Evolutionary conservation across 1,140 invertebrate species (phyloP).

Genomic region (roundworm (Caenorhabditis elegans)): DNA sequence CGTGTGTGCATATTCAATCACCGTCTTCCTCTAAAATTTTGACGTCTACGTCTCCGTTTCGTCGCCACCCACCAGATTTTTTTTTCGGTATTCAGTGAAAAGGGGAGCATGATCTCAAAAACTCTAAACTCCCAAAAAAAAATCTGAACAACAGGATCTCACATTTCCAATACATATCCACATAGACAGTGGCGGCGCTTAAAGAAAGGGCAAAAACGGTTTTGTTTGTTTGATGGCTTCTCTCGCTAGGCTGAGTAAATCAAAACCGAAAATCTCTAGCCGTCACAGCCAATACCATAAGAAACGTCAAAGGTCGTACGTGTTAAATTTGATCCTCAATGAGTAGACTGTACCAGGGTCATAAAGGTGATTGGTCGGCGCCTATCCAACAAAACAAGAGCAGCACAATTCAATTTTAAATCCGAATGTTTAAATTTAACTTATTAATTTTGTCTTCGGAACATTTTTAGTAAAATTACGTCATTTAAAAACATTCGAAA

Average conservation of each 20-base stretch:
- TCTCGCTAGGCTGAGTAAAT: background rate
- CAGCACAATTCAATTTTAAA: background rate
- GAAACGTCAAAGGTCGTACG: background rate
- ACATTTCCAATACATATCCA: background rate
- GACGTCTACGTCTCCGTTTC: constrained; percentile 2
- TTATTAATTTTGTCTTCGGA: background rate
- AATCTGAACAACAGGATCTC: background rate
- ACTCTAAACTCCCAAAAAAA: too few species aligned
- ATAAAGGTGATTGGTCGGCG: too few species aligned
- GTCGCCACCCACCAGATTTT: constrained; percentile 29
- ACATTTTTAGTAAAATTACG: background rate
- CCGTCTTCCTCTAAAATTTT: background rate
- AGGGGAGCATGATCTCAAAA: too few species aligned
- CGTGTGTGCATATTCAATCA: constrained; percentile 23
- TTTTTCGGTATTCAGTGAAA: background rate
- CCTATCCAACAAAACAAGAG: too few species aligned
- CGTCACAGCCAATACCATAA: too few species aligned
- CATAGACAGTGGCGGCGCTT: background rate
- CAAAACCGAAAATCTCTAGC: background rate
- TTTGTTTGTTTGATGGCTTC: background rate
- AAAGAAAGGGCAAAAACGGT: background rate
- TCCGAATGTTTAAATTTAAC: background rate
- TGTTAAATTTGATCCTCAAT: too few species aligned
- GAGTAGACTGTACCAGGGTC: too few species aligned
- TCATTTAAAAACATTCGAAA: too few species aligned